A percentile compares a stretch with the other conserved stretches of the same genome.
These are phyloP conservation scores for Phortica magna DNA, from an alignment of 2,888 invertebrate genomes.

Conservation along the genomic window DNA sequence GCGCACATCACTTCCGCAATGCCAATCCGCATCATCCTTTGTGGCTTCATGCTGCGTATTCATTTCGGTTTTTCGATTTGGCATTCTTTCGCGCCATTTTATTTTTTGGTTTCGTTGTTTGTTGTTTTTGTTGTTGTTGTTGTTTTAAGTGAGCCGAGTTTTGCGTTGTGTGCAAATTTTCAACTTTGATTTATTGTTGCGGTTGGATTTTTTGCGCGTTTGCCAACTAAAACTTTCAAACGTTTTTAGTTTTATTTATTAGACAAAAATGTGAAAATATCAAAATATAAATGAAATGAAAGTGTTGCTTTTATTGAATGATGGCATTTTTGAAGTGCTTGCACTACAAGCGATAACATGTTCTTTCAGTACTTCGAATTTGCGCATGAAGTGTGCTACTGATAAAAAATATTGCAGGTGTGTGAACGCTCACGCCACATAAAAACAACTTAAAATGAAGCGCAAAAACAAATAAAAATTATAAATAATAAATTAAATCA, in stretches of 20 bases:
- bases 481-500: conserved; percentile 27
- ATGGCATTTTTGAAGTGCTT: background rate
- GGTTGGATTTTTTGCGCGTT: conserved; percentile 40
- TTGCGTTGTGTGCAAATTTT: conserved; percentile 54
- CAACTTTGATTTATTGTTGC: conserved; percentile 57
- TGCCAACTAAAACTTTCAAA: conserved; percentile 36
- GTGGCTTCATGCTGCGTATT: background rate
- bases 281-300: conserved; percentile 1
- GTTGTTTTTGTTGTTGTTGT: background rate
- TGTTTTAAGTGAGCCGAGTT: background rate
- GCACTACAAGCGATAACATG: background rate
- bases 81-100: background rate
- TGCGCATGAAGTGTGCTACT: background rate
- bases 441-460: background rate
- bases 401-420: background rate
- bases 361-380: background rate
- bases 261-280: conserved; percentile 27
- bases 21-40: background rate
- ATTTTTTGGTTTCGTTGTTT: background rate
- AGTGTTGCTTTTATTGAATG: background rate
- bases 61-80: conserved; percentile 19
- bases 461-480: conserved; percentile 36
- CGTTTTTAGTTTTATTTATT: conserved; percentile 49
- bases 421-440: background rate
- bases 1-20: background rate